These are phyloP conservation scores for Vicugna pacos DNA, from an alignment of 2,113 vertebrate genomes.

Conservation along the genomic window DNA sequence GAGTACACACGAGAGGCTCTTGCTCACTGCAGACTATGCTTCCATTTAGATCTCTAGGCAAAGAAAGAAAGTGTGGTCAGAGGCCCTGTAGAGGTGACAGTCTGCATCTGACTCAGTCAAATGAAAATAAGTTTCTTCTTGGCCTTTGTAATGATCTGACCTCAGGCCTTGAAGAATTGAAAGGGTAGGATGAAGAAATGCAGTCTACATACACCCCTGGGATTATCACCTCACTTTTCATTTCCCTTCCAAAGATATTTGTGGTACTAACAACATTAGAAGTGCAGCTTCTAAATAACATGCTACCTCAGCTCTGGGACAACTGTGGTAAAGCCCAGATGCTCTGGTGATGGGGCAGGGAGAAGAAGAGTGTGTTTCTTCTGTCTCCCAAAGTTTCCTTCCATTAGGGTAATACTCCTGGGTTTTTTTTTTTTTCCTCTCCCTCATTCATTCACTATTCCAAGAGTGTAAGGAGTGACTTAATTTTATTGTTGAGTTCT, in stretches of 20 bases:
- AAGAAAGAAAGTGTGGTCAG: neutral
- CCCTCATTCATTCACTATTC: neutral
- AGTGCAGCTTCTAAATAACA: neutral
- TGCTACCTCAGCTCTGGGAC: neutral
- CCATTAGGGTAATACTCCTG: neutral
- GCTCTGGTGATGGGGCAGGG: neutral
- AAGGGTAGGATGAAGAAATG: neutral
- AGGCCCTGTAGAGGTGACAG: neutral
- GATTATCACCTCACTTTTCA: neutral
- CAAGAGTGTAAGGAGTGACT: neutral
- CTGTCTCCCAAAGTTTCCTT: neutral
- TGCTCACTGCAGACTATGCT: neutral
- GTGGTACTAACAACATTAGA: neutral
- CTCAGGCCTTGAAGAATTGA: neutral
- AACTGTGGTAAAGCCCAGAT: neutral
- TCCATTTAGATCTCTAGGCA: neutral
- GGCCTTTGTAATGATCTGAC: neutral
- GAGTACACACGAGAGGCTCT: neutral
- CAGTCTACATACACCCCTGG: neutral
- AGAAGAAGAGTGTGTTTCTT: neutral
- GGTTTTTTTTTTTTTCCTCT: neutral
- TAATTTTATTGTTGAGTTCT: neutral
- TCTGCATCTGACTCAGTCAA: conserved; percentile 26
- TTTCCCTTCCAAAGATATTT: conserved; percentile 5
- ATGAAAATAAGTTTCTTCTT: conserved; percentile 36